Base-by-base conservation (phyloP, 2,888 invertebrate species). In the Mimachlamys varia region DNA sequence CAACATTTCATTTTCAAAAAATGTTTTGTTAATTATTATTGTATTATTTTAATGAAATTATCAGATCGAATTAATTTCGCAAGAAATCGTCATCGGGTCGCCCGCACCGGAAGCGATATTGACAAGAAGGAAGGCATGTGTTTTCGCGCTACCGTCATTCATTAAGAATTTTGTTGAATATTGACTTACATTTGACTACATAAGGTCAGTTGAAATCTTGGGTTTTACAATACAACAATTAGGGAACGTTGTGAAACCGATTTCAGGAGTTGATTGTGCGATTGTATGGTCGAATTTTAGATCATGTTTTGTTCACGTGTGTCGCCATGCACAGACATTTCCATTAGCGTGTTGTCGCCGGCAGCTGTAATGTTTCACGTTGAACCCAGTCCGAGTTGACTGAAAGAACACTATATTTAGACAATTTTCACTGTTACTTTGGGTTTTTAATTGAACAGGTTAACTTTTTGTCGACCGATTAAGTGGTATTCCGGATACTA, bases 111-210 rank as follows among this genome's bases (percentile, higher is more conserved):
- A 76, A 76, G 7, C 33, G 76, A 33, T 12, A 7, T 76, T 76
- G 76, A 76, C 76, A 27, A 27, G 76, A 33, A 76, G 15, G 76
- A 76, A 76, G 33, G 33, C 76, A 76, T 76, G 76, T 76, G 76
- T 76, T 76, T 76, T 76, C 33, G 76, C 76, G 76, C 76, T 76
- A 76, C 76, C 76, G 33, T 76, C 76, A 76, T 33, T 33, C 33
- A 76, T 33, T 33, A 10, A 33, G 76, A 27, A 33, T 76, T 33
- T 33, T 33, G 33, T 76, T 76, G 76, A 76, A 76, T 76, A 76
- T 76, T 76, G 76, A 76, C 76, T 27, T 7, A 76, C 33, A 76
- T 76, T 76, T 76, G 76, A 76, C 76, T 76, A 76, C 76, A 76
- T 22, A 76, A 76, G 76, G 76, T 76, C 27, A 15, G 76, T 76